These are phyloP conservation scores for Acholoe squamosa DNA, from an alignment of 2,888 invertebrate species.

Conservation along the genomic window DNA sequence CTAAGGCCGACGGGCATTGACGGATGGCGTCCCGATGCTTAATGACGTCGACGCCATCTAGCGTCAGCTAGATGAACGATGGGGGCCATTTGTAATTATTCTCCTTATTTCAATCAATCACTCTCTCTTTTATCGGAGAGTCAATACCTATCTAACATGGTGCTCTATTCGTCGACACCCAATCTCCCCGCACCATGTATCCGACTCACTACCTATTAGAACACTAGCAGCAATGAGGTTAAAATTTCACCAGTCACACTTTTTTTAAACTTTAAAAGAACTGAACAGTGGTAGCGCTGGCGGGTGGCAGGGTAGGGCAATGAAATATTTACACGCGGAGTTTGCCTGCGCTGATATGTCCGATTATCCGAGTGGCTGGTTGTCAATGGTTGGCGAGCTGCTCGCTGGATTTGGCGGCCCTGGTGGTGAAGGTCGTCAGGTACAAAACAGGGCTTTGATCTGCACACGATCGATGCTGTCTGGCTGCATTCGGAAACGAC, in stretches of 20 bases:
- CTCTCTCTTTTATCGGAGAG: slow-evolving; percentile 24
- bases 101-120: slow-evolving; percentile 54
- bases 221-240: neutral
- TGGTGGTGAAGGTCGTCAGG: slow-evolving; percentile 54
- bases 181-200: too few species aligned
- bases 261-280: too few species aligned
- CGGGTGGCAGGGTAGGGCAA: neutral
- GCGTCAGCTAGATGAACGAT: slow-evolving; percentile 54
- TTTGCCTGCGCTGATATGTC: slow-evolving; percentile 27
- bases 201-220: neutral
- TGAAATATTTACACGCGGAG: slow-evolving; percentile 57
- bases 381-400: slow-evolving; percentile 38
- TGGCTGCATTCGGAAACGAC: slow-evolving; percentile 28
- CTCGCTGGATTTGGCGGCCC: slow-evolving; percentile 19
- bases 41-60: slow-evolving; percentile 54
- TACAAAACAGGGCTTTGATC: slow-evolving; percentile 53
- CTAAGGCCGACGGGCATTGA: slow-evolving; percentile 21
- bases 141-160: slow-evolving; percentile 25
- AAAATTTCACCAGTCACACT: too few species aligned
- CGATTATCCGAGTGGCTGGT: slow-evolving; percentile 44
- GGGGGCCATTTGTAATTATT: slow-evolving; percentile 56
- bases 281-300: neutral
- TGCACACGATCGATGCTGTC: slow-evolving; percentile 12
- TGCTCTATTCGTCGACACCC: neutral
- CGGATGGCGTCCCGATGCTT: slow-evolving; percentile 49